These are phyloP conservation scores for Hyposmocoma kahamanoa DNA, from an alignment of 1,140 invertebrate genomes.

Conservation along the genomic window DNA sequence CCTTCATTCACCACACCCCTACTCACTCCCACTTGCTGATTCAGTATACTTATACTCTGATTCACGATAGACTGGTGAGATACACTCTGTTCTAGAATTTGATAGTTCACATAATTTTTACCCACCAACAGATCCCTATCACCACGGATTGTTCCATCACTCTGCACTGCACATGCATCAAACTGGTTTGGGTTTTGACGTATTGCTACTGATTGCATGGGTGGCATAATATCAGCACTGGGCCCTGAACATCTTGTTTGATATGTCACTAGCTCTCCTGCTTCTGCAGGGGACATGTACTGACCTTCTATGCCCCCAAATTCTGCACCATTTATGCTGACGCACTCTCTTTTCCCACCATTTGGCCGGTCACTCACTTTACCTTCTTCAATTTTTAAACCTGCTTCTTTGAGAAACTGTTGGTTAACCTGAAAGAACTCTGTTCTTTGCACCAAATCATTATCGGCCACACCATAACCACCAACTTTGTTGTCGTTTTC, in stretches of 20 bases:
- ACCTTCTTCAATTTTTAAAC: slow-evolving; percentile 28
- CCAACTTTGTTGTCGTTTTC: slow-evolving; percentile 38
- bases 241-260: slow-evolving; percentile 37
- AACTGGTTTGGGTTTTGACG: slow-evolving; percentile 40
- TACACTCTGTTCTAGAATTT: slow-evolving; percentile 69
- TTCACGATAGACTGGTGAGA: slow-evolving; percentile 70
- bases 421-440: slow-evolving; percentile 37
- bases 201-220: slow-evolving; percentile 36
- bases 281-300: slow-evolving; percentile 32
- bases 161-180: slow-evolving; percentile 44
- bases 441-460: slow-evolving; percentile 22
- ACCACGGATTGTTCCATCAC: slow-evolving; percentile 45
- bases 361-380: slow-evolving; percentile 15
- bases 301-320: slow-evolving; percentile 44
- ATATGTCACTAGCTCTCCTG: slow-evolving; percentile 39
- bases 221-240: slow-evolving; percentile 39
- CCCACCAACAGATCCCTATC: slow-evolving; percentile 47
- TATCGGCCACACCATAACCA: slow-evolving; percentile 29
- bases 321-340: slow-evolving; percentile 24
- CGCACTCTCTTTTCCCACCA: slow-evolving; percentile 38
- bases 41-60: slow-evolving; percentile 71
- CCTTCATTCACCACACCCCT: slow-evolving; percentile 47
- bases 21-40: slow-evolving; percentile 66
- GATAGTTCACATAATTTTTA: slow-evolving; percentile 68
- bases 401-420: slow-evolving; percentile 44